Evolutionary conservation across 1,140 invertebrate genomes (phyloP).

Genomic region (Aphelinus atriplicis): DNA sequence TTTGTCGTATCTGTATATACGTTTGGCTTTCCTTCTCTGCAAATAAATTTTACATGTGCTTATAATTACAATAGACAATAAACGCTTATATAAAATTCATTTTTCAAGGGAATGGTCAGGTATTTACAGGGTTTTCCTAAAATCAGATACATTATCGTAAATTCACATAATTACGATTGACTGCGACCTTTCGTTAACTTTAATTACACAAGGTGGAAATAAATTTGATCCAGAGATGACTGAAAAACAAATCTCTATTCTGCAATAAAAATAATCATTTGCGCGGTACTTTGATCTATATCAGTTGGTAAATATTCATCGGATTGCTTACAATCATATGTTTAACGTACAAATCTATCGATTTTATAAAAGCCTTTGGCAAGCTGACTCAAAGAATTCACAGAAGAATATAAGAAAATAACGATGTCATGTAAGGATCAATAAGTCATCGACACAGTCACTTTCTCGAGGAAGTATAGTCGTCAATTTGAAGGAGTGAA

Average conservation of each 20-base stretch:
- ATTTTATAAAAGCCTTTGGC: conserved; percentile 15
- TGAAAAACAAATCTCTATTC: conserved; percentile 13
- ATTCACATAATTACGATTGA: conserved; percentile 9
- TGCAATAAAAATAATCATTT: background rate
- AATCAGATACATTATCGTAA: conserved; percentile 14
- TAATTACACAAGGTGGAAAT: conserved; percentile 3
- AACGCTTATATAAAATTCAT: conserved; percentile 33
- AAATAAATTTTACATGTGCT: conserved; percentile 20
- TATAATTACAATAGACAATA: conserved; percentile 28
- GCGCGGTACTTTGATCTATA: background rate
- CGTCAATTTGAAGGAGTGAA: background rate
- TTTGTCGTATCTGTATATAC: conserved; percentile 23
- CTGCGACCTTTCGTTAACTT: background rate
- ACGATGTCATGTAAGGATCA: background rate
- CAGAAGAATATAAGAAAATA: conserved; percentile 21
- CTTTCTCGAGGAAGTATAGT: background rate
- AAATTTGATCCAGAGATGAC: conserved; percentile 2
- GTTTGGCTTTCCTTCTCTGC: conserved; percentile 21
- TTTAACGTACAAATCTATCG: too few relatives aligned
- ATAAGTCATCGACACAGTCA: conserved; percentile 17
- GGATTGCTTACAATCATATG: background rate
- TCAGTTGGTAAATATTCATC: background rate
- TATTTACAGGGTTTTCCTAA: conserved; percentile 33
- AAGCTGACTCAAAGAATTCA: conserved; percentile 33
- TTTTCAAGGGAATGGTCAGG: conserved; percentile 23